Conservation (phyloP, 2,888 invertebrate species). For the Chalcis sispes region DNA sequence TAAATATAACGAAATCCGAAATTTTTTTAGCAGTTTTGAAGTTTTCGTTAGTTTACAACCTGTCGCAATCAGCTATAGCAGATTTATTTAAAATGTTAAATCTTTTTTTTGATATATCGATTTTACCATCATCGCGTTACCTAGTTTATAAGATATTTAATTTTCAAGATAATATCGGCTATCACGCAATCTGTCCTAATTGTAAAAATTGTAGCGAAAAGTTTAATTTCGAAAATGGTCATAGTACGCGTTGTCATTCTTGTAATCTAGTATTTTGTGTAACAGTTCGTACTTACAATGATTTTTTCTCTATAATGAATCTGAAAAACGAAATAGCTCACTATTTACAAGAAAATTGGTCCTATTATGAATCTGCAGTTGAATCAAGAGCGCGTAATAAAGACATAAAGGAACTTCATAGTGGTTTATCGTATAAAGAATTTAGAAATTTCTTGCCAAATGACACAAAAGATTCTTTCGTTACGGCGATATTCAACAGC, state of each 20-base stretch:
- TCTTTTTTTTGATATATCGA: slow-evolving; percentile 24
- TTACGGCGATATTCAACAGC: slow-evolving; percentile 49
- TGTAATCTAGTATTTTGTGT: slow-evolving; percentile 12
- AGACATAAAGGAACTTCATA: slow-evolving; percentile 8
- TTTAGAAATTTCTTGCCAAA: slow-evolving; percentile 38
- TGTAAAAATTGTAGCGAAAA: slow-evolving; percentile 20
- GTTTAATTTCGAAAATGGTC: slow-evolving; percentile 17
- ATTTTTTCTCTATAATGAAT: slow-evolving; percentile 23
- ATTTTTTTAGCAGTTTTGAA: slow-evolving; percentile 40
- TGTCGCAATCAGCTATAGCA: slow-evolving; percentile 40
- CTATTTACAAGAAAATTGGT: slow-evolving; percentile 29
- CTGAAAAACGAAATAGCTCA: slow-evolving; percentile 11
- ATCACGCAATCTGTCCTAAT: slow-evolving; percentile 28
- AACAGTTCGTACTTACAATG: slow-evolving; percentile 4
- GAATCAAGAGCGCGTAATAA: background rate
- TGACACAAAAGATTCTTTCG: slow-evolving; percentile 19
- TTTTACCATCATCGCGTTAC: slow-evolving; percentile 49
- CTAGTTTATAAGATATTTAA: slow-evolving; percentile 26
- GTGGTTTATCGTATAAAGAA: slow-evolving; percentile 48
- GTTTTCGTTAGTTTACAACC: slow-evolving; percentile 29
- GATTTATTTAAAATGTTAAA: slow-evolving; percentile 50
- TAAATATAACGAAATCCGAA: slow-evolving; percentile 12
- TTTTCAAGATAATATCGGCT: slow-evolving; percentile 15
- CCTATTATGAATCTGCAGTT: slow-evolving; percentile 21
- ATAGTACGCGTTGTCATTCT: slow-evolving; percentile 1